Evolutionary conservation across 2,888 invertebrate genomes (phyloP), one percentile per base, ranked within the genome.

Genomic region (Caenorhabditis virilis): DNA sequence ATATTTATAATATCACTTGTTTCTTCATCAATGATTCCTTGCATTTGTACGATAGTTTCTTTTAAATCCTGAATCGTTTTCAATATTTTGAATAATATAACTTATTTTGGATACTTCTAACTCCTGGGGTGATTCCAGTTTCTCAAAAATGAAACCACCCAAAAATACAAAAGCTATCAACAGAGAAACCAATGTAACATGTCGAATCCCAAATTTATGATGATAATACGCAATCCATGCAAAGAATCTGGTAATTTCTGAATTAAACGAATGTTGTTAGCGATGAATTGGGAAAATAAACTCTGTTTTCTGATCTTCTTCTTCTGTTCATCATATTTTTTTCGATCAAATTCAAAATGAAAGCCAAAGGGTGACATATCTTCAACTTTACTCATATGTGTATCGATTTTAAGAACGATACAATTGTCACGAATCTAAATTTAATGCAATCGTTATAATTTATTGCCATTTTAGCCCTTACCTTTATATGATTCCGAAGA

Each of bases 151-250:
- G 9, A 65, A 53, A 9, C 74, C 76, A n/a, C 76, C 76, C 1
- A 72, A 42, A 57, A 73, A 68, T 0, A 73, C 70, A 61, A 70
- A 75, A 18, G 51, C 60, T 13, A 71, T 46, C 18, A 77, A 57
- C 33, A 72, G 42, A 3, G 58, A 36, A n/a, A 77, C 63, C 2
- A 77, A 48, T 2, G 73, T 55, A 13, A 77, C 52, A 41, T 77
- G 76, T 13, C 76, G 68, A 16, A 77, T 70, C 25, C 76, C 76
- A 46, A 71, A 77, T 47, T 72, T 73, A 48, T 77, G 76, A 62
- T 77, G 76, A 51, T 75, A 73, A 33, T 69, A 67, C 2, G 76
- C 74, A 42, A 74, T 46, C 66, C 68, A 71, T 5, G 73, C 58
- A 22, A 77, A 64, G 54, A 72, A 73, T 25, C 60, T 45, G 1